Evolutionary conservation across 2,797 vertebrate species (phyloP).

Genomic region (Spinus olivaceus): DNA sequence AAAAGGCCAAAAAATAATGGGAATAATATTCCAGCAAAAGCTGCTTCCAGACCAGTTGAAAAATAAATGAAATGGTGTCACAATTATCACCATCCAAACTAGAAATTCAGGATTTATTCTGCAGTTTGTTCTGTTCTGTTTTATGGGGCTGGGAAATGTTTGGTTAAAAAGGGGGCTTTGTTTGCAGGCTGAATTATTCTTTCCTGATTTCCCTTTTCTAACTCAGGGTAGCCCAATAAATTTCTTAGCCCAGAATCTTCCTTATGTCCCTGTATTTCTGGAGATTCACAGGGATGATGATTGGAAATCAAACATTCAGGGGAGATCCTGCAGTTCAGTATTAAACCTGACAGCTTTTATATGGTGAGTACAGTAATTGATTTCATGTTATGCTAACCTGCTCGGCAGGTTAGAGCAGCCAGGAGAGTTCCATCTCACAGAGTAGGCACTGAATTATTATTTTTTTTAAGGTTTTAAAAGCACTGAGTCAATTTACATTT

Average conservation of each 20-base stretch:
- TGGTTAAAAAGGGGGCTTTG: not conserved
- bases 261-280: not conserved
- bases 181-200: not conserved
- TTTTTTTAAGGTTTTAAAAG: not conserved
- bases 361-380: slow-evolving; percentile 35
- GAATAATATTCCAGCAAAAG: not conserved
- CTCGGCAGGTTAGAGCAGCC: slow-evolving; percentile 1
- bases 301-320: slow-evolving; percentile 41
- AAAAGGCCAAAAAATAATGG: not conserved
- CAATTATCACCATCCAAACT: not conserved
- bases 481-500: slow-evolving; percentile 1
- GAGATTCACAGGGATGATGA: not conserved
- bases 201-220: not conserved
- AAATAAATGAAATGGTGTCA: not conserved
- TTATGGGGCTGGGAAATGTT: not conserved
- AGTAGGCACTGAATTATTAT: not conserved
- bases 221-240: not conserved
- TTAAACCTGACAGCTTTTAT: slow-evolving; percentile 27
- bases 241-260: not conserved
- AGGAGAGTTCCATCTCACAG: not conserved
- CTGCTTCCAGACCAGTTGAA: not conserved
- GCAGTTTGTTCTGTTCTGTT: not conserved
- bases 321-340: not conserved
- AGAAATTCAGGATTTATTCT: slow-evolving; percentile 11
- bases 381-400: slow-evolving; percentile 42